These are phyloP conservation scores for Ephialtes manifestator DNA, from an alignment of 2,888 invertebrate species.

Conservation along the genomic window DNA sequence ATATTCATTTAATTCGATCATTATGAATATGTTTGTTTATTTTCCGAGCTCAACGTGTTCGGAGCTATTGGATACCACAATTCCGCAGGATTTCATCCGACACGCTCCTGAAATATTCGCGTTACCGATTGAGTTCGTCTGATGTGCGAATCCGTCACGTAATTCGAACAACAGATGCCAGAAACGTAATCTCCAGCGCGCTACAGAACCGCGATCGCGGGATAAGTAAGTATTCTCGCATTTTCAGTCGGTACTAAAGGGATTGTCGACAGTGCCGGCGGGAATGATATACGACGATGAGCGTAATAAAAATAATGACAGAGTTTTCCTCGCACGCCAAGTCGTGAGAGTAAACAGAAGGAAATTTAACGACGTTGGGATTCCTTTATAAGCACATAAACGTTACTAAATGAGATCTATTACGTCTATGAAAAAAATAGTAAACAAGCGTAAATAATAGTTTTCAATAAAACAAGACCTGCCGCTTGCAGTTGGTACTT, in stretches of 20 bases:
- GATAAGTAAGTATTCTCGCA: neutral
- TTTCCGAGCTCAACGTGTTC: neutral
- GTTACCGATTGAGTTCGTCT: slow-evolving; percentile 24
- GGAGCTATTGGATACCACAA: neutral
- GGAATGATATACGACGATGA: neutral
- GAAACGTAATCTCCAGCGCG: slow-evolving; percentile 16
- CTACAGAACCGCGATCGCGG: neutral
- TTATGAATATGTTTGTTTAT: neutral
- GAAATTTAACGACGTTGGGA: slow-evolving; percentile 9
- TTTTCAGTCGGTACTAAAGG: slow-evolving; percentile 34
- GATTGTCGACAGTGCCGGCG: neutral
- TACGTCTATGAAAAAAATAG: neutral
- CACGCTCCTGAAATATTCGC: neutral
- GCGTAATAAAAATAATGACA: neutral
- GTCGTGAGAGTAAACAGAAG: slow-evolving; percentile 1
- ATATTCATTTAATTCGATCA: neutral
- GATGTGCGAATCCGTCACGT: slow-evolving; percentile 9
- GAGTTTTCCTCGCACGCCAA: neutral
- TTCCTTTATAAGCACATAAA: neutral
- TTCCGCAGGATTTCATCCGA: neutral
- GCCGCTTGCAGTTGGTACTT: neutral
- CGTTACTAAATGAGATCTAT: neutral
- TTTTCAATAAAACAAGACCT: neutral
- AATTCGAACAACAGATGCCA: slow-evolving; percentile 15
- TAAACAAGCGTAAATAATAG: slow-evolving; percentile 22